phyloP scores from a whole-genome alignment of 1,140 invertebrate genomes.

The Bombus waltoni region DNA sequence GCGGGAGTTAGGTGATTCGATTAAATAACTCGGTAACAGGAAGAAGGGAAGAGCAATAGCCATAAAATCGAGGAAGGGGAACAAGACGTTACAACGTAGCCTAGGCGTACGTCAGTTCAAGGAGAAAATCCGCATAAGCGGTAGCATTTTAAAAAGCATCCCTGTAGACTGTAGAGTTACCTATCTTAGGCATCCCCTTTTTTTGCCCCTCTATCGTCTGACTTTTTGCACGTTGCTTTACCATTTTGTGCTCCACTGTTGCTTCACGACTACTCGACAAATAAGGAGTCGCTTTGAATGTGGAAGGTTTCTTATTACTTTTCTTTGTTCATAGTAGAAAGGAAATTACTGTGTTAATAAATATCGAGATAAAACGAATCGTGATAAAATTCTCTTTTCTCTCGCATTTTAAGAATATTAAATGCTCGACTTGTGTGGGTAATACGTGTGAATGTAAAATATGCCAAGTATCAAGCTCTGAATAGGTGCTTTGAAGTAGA shows the following conservation, averaged over 20 bases:
- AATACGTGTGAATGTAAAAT: not conserved
- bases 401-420: not conserved
- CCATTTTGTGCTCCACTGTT: not conserved
- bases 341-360: not conserved
- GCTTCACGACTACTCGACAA: constrained; percentile 2
- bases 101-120: constrained; percentile 2
- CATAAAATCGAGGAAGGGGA: constrained; percentile 44
- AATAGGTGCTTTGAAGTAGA: not conserved
- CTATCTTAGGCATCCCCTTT: not conserved
- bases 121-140: constrained; percentile 41
- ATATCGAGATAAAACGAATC: not conserved
- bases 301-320: not conserved
- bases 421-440: no score
- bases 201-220: not conserved
- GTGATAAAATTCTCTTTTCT: not conserved
- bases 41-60: constrained; percentile 22
- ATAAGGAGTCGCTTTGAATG: not conserved
- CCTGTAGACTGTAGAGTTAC: constrained; percentile 29
- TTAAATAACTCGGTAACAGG: constrained; percentile 9
- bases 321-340: not conserved
- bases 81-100: constrained; percentile 18
- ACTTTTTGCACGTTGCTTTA: constrained; percentile 15
- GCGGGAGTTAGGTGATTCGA: not conserved
- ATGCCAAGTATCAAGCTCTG: not conserved
- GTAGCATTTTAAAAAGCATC: constrained; percentile 32